Evolutionary conservation across 1,140 invertebrate genomes (phyloP).

Genomic region (Steinernema khuongi): DNA sequence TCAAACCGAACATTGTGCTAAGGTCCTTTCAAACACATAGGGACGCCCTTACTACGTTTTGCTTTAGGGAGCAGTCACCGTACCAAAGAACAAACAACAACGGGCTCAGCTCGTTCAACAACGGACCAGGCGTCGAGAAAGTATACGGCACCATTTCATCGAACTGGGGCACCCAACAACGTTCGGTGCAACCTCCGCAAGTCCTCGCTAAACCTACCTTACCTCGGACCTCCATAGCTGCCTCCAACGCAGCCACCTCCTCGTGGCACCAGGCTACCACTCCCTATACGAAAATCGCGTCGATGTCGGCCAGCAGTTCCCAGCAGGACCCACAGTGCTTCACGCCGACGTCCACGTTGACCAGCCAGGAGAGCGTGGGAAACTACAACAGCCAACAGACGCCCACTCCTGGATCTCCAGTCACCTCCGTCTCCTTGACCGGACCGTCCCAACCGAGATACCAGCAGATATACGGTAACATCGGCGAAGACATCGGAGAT

Average conservation of each 20-base stretch:
- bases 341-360: constrained; percentile 38
- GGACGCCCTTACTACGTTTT: no score
- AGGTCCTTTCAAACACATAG: no score
- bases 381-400: constrained; percentile 26
- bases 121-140: not conserved
- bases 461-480: not conserved
- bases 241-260: not conserved
- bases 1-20: not conserved
- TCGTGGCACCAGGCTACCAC: not conserved
- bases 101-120: not conserved
- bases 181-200: not conserved
- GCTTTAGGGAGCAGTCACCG: not conserved
- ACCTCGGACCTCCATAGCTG: not conserved
- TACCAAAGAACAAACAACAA: not conserved
- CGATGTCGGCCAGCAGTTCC: constrained; percentile 28
- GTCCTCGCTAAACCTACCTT: not conserved
- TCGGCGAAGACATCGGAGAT: not conserved
- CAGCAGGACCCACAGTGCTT: constrained; percentile 37
- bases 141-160: not conserved
- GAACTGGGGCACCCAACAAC: not conserved
- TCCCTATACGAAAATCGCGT: constrained; percentile 18
- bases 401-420: constrained; percentile 33
- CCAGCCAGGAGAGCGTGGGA: constrained; percentile 21
- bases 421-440: not conserved
- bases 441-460: not conserved